Evolutionary conservation across 2,888 invertebrate species (phyloP).

Genomic region (Dicranocentrus wangi): DNA sequence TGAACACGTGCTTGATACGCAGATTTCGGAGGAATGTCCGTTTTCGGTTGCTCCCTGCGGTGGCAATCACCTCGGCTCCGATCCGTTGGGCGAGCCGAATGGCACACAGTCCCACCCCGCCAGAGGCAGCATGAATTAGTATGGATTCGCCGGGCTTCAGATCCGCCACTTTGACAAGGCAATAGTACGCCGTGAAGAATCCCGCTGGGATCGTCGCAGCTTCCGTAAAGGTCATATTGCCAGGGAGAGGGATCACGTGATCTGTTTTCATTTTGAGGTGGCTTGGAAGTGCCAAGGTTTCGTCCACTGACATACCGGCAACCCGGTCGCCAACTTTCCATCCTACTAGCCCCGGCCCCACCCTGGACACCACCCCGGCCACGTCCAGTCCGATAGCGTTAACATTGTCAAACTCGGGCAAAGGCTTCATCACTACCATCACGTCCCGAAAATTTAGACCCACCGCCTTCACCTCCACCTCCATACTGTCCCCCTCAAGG

Average conservation of each 20-base stretch:
- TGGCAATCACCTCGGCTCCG: slow-evolving; percentile 46
- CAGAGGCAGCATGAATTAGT: slow-evolving; percentile 64
- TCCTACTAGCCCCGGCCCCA: slow-evolving; percentile 27
- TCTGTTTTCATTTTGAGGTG: slow-evolving; percentile 13
- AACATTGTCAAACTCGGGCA: neutral
- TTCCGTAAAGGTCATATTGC: neutral
- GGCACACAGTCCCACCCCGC: slow-evolving; percentile 61
- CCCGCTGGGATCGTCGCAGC: slow-evolving; percentile 11
- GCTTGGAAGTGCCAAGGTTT: slow-evolving; percentile 40
- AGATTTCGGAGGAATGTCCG: slow-evolving; percentile 39
- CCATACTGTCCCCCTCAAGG: slow-evolving; percentile 27
- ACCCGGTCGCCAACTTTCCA: slow-evolving; percentile 19
- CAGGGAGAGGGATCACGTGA: neutral
- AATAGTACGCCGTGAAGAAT: slow-evolving; percentile 40
- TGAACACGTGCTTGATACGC: slow-evolving; percentile 50
- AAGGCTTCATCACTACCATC: slow-evolving; percentile 51
- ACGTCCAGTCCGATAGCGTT: slow-evolving; percentile 81
- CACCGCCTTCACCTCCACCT: slow-evolving; percentile 25
- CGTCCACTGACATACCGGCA: slow-evolving; percentile 17
- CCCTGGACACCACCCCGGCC: slow-evolving; percentile 73
- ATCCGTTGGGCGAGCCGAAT: slow-evolving; percentile 46
- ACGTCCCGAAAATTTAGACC: slow-evolving; percentile 56
- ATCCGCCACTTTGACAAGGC: slow-evolving; percentile 35
- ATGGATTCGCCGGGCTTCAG: slow-evolving; percentile 35
- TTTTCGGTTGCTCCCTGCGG: slow-evolving; percentile 57